phyloP scores from a whole-genome alignment of 2,888 invertebrate species.

The Agrenia bidenticulata region DNA sequence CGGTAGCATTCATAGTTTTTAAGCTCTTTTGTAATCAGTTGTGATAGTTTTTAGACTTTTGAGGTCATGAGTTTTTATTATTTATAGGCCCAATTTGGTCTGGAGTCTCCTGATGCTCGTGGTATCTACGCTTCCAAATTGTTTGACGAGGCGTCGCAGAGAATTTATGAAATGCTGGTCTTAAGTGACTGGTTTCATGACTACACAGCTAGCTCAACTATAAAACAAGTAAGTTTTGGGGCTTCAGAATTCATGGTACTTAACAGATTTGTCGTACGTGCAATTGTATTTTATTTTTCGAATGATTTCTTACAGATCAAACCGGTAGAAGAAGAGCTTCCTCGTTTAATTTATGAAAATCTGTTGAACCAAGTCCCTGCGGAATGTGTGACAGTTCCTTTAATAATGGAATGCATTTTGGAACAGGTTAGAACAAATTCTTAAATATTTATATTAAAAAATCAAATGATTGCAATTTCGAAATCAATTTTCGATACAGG shows the following conservation, averaged over 20 bases:
- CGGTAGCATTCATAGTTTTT: constrained; percentile 10
- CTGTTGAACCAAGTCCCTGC: constrained; percentile 41
- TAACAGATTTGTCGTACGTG: too few relatives aligned
- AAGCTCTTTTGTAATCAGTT: background rate
- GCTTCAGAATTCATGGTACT: too few relatives aligned
- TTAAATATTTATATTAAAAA: background rate
- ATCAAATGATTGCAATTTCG: too few relatives aligned
- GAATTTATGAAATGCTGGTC: constrained; percentile 45
- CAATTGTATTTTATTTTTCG: too few relatives aligned
- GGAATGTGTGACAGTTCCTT: constrained; percentile 44
- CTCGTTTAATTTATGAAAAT: constrained; percentile 35
- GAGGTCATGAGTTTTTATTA: constrained; percentile 12
- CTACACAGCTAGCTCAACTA: constrained; percentile 22
- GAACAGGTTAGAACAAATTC: constrained; percentile 33
- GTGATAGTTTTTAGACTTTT: background rate
- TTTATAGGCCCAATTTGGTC: constrained; percentile 9
- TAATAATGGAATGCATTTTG: constrained; percentile 46
- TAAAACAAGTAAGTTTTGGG: constrained; percentile 21
- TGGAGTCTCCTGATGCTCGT: constrained; percentile 30
- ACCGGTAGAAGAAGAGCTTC: constrained; percentile 27
- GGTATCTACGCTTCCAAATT: constrained; percentile 36
- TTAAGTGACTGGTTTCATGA: constrained; percentile 42
- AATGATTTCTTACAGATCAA: constrained; percentile 26
- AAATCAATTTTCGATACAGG: too few relatives aligned
- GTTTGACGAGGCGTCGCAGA: constrained; percentile 39